phyloP scores from a whole-genome alignment of 64 coral and sea anemone genomes.

The Porites lutea region DNA sequence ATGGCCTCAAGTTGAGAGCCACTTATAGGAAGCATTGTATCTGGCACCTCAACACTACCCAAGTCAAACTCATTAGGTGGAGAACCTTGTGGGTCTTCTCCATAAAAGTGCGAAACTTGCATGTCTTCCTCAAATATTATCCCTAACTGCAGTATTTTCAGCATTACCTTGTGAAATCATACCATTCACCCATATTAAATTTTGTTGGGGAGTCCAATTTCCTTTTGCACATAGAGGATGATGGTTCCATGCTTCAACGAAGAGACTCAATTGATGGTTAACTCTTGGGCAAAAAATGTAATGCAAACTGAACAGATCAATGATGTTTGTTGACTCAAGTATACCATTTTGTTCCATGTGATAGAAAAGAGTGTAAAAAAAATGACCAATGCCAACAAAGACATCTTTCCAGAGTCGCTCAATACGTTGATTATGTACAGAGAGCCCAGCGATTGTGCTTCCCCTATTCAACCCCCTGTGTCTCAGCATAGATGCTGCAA shows the following conservation, averaged over 20 bases:
- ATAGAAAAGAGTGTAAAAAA: conserved; percentile 1
- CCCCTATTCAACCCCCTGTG: neutral
- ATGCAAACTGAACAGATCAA: conserved; percentile 4
- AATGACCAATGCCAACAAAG: neutral
- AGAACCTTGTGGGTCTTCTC: neutral
- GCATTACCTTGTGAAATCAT: conserved; percentile 31
- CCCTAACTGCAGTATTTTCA: conserved; percentile 5
- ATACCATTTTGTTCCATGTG: neutral
- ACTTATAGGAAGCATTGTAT: neutral
- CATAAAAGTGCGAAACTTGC: neutral
- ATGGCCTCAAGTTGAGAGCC: neutral
- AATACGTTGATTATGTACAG: conserved; percentile 10
- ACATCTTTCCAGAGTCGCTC: neutral
- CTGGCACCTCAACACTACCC: neutral
- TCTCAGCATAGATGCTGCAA: neutral
- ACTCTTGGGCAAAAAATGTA: conserved; percentile 34
- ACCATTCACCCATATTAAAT: conserved; percentile 72
- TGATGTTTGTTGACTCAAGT: neutral
- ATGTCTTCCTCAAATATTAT: neutral
- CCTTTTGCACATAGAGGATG: conserved; percentile 21
- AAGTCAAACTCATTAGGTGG: conserved; percentile 2
- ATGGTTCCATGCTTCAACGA: neutral
- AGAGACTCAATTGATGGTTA: neutral
- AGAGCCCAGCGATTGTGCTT: neutral
- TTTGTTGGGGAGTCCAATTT: conserved; percentile 21